phyloP scores from a whole-genome alignment of 1,140 invertebrate species.

The Phenacoccus solenopsis region DNA sequence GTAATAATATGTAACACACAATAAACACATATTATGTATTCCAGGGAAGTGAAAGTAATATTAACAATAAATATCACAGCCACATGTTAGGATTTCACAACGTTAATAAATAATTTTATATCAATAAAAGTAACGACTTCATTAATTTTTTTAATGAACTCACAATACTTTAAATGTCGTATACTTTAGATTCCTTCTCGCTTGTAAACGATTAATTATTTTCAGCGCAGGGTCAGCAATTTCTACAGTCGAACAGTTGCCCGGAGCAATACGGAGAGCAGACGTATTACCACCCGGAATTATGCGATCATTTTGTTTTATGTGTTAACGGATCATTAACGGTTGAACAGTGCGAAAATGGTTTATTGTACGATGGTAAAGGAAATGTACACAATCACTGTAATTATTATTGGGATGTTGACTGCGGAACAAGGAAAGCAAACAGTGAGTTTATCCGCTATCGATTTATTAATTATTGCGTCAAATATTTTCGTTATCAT shows the following conservation, averaged over 20 bases:
- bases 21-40: neutral
- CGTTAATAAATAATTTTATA: neutral
- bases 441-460: constrained; percentile 53
- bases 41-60: constrained; percentile 1
- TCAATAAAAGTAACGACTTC: neutral
- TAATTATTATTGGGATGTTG: constrained; percentile 84
- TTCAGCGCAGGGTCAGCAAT: constrained; percentile 7
- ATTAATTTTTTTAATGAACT: too few species aligned
- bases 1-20: neutral
- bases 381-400: constrained; percentile 80
- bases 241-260: constrained; percentile 34
- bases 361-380: constrained; percentile 77
- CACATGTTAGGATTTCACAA: neutral
- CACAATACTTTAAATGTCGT: too few species aligned
- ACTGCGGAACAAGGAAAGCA: constrained; percentile 70
- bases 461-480: neutral
- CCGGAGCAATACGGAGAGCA: constrained; percentile 57
- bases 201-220: neutral
- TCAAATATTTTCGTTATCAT: neutral
- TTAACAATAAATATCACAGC: neutral
- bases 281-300: constrained; percentile 68
- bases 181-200: neutral
- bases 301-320: constrained; percentile 75
- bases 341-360: constrained; percentile 81
- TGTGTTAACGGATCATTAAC: constrained; percentile 83